A percentile compares a stretch with the other conserved stretches of the same genome.
Evolutionary conservation across 2,113 vertebrate species (phyloP).

Genomic region (Syrrhaptes paradoxus): DNA sequence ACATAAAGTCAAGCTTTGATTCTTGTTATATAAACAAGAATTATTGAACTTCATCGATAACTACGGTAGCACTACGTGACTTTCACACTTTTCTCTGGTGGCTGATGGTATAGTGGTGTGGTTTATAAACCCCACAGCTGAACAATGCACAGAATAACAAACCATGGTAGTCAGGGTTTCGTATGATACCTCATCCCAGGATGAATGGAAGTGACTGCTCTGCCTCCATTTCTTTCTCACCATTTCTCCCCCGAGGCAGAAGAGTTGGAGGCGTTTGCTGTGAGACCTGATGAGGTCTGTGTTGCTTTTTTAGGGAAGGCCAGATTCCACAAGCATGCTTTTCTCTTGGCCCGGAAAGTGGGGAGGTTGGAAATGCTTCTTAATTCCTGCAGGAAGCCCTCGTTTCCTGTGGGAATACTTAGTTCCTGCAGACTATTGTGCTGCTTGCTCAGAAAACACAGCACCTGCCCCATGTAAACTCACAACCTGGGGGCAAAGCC

Average conservation of each 20-base stretch:
- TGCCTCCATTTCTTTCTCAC: constrained; percentile 32
- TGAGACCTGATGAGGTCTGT: constrained; percentile 39
- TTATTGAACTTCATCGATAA: constrained; percentile 22
- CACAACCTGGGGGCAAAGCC: neutral
- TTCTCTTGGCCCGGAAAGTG: constrained; percentile 41
- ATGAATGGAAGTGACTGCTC: neutral
- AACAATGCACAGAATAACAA: neutral
- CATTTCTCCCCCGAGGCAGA: neutral
- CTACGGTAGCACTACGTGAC: neutral
- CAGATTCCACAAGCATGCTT: constrained; percentile 25
- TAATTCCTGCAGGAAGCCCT: constrained; percentile 49
- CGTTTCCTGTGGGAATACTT: constrained; percentile 58
- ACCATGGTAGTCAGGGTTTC: neutral
- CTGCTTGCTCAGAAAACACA: neutral
- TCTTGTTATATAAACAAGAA: constrained; percentile 31
- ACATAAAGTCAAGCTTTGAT: constrained; percentile 31
- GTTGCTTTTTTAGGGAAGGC: constrained; percentile 20
- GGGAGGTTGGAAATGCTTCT: constrained; percentile 47
- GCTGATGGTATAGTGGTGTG: neutral
- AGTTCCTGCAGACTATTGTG: constrained; percentile 51
- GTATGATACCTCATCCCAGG: neutral
- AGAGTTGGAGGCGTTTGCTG: constrained; percentile 23
- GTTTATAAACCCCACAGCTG: neutral
- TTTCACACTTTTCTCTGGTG: neutral
- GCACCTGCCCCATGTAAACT: constrained; percentile 37